Base-by-base conservation (phyloP, 2,888 invertebrate species). In the Trichopoda pennipes region DNA sequence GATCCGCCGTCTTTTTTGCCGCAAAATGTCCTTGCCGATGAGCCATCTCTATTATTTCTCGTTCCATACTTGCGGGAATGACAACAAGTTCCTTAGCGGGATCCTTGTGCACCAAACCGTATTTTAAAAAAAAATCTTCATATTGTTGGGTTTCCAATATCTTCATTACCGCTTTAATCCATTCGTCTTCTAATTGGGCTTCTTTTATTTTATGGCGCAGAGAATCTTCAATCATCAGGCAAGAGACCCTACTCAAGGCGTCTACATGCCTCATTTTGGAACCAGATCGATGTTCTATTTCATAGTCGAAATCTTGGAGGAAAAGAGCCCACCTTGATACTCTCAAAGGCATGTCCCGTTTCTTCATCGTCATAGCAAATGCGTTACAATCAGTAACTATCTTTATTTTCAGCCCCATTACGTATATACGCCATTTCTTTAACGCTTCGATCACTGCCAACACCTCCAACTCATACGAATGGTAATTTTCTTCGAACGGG, bases 371-470 rank as follows among this genome's bases (percentile, higher is more conserved):
- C 64, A 66, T 66, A 2, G 74, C 16, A 21, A 84, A 84, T 1
- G 83, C 85, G 10, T 80, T 76, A 51, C 84, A 86, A 61, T 85
- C 83, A 2, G 83, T 85, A 8, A 81, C 64, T 6, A 84, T 84
- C 23, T 72, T 85, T 38, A 38, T 38, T 38, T 66, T 70, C 0
- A 84, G 61, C 9, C 84, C 81, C 42, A 74, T 21, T 4, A 80
- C 38, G 23, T 74, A 84, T 32, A 85, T 23, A 0, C 86, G 60
- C 83, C 86, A 87, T 61, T 86, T 87, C n/a, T 85, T 85, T 12
- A 86, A 35, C 0, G 86, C 84, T 38, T 72, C 75, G 4, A 86
- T 75, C 14, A 88, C 80, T 0, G 86, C 87, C 1, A 88, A 61
- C 2, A 84, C 85, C 69, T 87, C 86, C 10, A 64, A 35, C 53